Evolutionary conservation across 2,113 vertebrate genomes (phyloP), one percentile per base, ranked within the genome.

Genomic region (Ceratotherium simum): DNA sequence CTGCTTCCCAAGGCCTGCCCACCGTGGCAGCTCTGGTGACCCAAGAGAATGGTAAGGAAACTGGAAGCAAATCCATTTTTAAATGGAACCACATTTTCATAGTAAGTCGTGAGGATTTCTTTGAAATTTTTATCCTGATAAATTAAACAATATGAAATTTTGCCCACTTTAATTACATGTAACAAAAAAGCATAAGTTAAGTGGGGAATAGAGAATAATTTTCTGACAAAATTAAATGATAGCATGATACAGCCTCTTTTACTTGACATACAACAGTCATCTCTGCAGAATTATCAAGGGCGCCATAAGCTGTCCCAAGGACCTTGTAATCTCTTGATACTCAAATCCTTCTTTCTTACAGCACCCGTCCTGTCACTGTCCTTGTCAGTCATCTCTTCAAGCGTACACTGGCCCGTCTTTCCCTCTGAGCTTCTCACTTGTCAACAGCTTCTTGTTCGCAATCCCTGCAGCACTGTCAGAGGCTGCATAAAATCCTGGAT

Each of bases 271-370:
- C 7, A 4, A 25, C 48, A 12, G 0, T 72, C 27, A n/a, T 17
- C 64, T 64, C 60, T 84, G n/a, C n/a, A 65, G 29, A 60, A n/a
- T 36, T 21, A 27, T 2, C 20, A 11, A 75, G 25, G 36, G 1
- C 3, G 5, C 8, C 16, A 3, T 56, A 27, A 21, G 56, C 9
- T 25, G 54, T 62, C 9, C 27, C 2, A 39, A 11, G 39, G 36
- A 7, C 29, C 31, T 65, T 31, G 31, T 27, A 11, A 20, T 39
- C 90, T 85, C 80, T 5, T 25, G 5, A 39, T 6, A 46, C 10
- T 25, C 31, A 6, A 8, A 4, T 8, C 11, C 0, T 64, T 18
- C 39, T 27, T 78, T 70, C 60, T 12, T 13, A 21, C 0, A 23
- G 46, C n/a, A 23, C 36, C n/a, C 42, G 46, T 25, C 23, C 42